phyloP scores from a whole-genome alignment of 2,888 invertebrate genomes.

The Drosophila sordidapex region DNA sequence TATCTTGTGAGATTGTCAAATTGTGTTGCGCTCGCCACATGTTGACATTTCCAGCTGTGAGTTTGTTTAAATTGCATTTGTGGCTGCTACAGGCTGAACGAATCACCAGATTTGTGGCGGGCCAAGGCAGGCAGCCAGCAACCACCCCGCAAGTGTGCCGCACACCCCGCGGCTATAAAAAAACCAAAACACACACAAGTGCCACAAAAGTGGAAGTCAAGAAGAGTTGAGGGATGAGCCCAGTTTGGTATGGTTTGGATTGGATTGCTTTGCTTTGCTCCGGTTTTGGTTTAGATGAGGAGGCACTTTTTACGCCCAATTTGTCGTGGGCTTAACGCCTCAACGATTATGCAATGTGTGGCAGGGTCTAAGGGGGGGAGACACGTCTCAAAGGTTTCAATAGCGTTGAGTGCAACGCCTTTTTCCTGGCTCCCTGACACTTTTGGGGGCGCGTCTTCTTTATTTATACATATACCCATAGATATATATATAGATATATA shows the following conservation, averaged over 20 bases:
- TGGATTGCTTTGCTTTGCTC: neutral
- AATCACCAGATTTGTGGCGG: slow-evolving; percentile 59
- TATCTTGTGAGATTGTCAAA: neutral
- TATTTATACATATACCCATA: slow-evolving; percentile 18
- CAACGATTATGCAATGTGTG: slow-evolving; percentile 59
- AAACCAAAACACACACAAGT: slow-evolving; percentile 58
- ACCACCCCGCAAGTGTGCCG: slow-evolving; percentile 52
- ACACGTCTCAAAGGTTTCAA: slow-evolving; percentile 65
- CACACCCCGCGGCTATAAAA: slow-evolving; percentile 46
- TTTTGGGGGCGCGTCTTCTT: slow-evolving; percentile 55
- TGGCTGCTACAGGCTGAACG: slow-evolving; percentile 49
- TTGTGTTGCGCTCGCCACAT: slow-evolving; percentile 28
- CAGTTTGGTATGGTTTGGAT: slow-evolving; percentile 3
- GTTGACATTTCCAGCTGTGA: slow-evolving; percentile 74
- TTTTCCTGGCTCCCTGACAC: slow-evolving; percentile 75
- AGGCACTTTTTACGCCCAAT: slow-evolving; percentile 81
- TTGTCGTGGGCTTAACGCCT: slow-evolving; percentile 82
- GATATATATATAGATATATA: neutral
- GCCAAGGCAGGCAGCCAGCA: slow-evolving; percentile 30
- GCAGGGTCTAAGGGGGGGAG: slow-evolving; percentile 25
- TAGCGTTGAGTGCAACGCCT: slow-evolving; percentile 74
- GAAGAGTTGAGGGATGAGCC: neutral
- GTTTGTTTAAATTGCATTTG: slow-evolving; percentile 75
- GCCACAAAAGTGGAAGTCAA: slow-evolving; percentile 63
- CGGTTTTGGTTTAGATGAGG: slow-evolving; percentile 22